phyloP scores from a whole-genome alignment of 2,888 invertebrate genomes.

The Schizotus pectinicornis region DNA sequence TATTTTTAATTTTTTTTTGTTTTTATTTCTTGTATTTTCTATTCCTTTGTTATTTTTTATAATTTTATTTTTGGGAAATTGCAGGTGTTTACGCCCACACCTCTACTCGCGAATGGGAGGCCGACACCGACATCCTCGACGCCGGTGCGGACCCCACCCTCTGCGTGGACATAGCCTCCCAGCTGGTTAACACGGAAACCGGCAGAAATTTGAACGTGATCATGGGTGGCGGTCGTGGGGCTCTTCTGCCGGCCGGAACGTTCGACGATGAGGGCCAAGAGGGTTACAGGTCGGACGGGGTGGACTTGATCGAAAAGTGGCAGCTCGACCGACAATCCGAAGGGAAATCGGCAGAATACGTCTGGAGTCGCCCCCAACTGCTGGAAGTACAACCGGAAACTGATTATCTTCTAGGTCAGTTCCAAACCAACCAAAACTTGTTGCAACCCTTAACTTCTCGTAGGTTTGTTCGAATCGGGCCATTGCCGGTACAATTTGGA shows the following conservation, averaged over 20 bases:
- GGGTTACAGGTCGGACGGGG: constrained; percentile 67
- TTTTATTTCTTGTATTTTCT: too few species aligned
- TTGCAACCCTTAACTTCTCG: too few species aligned
- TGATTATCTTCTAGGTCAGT: constrained; percentile 57
- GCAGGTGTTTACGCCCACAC: constrained; percentile 68
- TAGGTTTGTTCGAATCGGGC: constrained; percentile 37
- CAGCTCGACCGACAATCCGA: constrained; percentile 57
- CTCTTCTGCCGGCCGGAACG: constrained; percentile 65
- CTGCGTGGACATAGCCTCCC: constrained; percentile 75
- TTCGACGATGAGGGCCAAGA: constrained; percentile 58
- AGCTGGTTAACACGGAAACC: constrained; percentile 68
- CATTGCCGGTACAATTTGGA: constrained; percentile 61
- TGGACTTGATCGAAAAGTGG: constrained; percentile 73
- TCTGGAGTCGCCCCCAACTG: constrained; percentile 64
- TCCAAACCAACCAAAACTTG: neutral
- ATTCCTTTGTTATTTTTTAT: too few species aligned
- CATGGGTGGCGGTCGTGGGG: constrained; percentile 74
- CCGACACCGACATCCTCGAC: constrained; percentile 64
- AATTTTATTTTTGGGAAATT: too few species aligned
- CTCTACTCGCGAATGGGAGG: constrained; percentile 74
- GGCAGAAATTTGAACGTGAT: constrained; percentile 74
- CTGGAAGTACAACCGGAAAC: constrained; percentile 56
- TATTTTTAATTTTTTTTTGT: too few species aligned
- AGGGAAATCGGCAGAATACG: constrained; percentile 57
- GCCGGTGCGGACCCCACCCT: constrained; percentile 55